Conservation (phyloP, 1,140 invertebrate species). For the Anadara kagoshimensis region DNA sequence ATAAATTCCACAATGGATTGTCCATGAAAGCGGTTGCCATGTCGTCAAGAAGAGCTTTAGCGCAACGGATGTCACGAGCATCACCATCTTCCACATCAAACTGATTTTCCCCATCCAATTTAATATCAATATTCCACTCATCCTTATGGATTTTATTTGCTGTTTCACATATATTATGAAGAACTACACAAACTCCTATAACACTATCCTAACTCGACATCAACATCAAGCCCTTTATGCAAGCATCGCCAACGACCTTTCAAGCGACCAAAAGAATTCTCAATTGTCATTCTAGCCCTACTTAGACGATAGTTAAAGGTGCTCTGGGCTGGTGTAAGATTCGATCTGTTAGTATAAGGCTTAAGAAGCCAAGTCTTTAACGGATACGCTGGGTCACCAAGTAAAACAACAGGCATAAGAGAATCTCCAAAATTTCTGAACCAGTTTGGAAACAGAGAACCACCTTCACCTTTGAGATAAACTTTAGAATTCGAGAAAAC, state of each 20-base stretch:
- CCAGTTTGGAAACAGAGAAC: neutral
- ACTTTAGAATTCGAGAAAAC: neutral
- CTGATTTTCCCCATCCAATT: neutral
- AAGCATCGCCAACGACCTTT: slow-evolving; percentile 27
- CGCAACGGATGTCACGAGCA: slow-evolving; percentile 1
- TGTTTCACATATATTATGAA: too few relatives aligned
- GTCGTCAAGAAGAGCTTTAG: slow-evolving; percentile 18
- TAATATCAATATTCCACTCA: slow-evolving; percentile 6
- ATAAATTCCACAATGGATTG: too few relatives aligned
- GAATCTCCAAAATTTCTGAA: neutral
- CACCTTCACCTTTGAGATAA: neutral
- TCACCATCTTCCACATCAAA: slow-evolving; percentile 2
- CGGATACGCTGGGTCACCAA: slow-evolving; percentile 4
- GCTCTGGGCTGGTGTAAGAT: neutral
- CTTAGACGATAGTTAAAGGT: slow-evolving; percentile 15
- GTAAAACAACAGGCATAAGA: neutral
- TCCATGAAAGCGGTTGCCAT: slow-evolving; percentile 2
- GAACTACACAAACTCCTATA: slow-evolving; percentile 16
- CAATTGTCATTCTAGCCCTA: slow-evolving; percentile 28
- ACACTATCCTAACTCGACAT: neutral
- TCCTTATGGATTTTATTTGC: slow-evolving; percentile 11
- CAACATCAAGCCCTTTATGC: slow-evolving; percentile 2
- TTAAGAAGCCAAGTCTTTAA: slow-evolving; percentile 14
- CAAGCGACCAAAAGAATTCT: slow-evolving; percentile 34
- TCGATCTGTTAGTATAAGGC: neutral